Percentiles rank a stretch among this genome's conserved stretches.
Evolutionary conservation across 1,140 invertebrate genomes (phyloP).

Genomic region (Drosophila setifemur): DNA sequence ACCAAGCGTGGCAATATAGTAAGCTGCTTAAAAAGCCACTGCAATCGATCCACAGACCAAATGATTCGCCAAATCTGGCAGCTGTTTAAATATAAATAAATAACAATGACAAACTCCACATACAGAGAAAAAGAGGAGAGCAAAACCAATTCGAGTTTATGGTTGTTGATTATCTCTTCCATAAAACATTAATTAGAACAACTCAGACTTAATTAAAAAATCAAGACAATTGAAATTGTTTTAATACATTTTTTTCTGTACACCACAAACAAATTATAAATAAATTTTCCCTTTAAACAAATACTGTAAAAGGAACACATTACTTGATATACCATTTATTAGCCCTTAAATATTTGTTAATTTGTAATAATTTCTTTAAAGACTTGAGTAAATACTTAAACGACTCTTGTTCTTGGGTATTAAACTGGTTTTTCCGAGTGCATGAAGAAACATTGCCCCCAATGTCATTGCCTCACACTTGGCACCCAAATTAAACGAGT

Average conservation of each 20-base stretch:
- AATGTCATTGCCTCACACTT: constrained; percentile 56
- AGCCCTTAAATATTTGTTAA: too few relatives aligned
- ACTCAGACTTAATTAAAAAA: too few relatives aligned
- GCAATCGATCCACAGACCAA: constrained; percentile 27
- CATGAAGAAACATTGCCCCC: constrained; percentile 28
- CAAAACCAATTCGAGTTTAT: neutral
- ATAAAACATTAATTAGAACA: too few relatives aligned
- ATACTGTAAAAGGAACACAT: too few relatives aligned
- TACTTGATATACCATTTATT: too few relatives aligned
- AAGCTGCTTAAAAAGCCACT: constrained; percentile 63
- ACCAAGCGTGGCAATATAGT: constrained; percentile 37
- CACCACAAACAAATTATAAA: too few relatives aligned
- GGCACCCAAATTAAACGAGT: constrained; percentile 40
- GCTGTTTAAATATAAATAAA: constrained; percentile 34
- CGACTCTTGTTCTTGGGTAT: too few relatives aligned
- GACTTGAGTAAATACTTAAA: neutral
- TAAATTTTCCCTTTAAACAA: too few relatives aligned
- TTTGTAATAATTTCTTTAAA: too few relatives aligned
- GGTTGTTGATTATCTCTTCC: too few relatives aligned
- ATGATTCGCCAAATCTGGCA: constrained; percentile 48
- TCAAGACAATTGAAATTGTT: too few relatives aligned
- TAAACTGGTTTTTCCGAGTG: constrained; percentile 13
- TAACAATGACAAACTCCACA: neutral
- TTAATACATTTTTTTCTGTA: too few relatives aligned
- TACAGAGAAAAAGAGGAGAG: neutral